A percentile compares a stretch with the other conserved stretches of the same genome.
These are phyloP conservation scores for Microplitis manilae DNA, from an alignment of 2,888 invertebrate genomes.

Conservation along the genomic window DNA sequence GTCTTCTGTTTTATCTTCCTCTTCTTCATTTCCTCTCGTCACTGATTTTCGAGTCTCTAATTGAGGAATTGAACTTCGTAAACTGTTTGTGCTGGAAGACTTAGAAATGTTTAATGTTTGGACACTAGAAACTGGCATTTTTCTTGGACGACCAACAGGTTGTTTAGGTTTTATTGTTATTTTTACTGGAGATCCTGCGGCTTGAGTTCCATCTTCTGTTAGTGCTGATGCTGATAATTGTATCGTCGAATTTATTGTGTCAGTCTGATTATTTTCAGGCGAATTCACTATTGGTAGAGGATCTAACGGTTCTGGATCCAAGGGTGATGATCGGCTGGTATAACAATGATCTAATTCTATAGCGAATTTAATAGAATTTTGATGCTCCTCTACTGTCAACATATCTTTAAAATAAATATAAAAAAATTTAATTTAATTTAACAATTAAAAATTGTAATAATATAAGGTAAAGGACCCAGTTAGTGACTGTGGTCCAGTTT, in stretches of 20 bases:
- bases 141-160: constrained; percentile 38
- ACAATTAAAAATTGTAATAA: background rate
- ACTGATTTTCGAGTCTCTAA: constrained; percentile 2
- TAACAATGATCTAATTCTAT: constrained; percentile 87
- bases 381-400: constrained; percentile 73
- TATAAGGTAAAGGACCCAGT: background rate
- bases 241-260: constrained; percentile 44
- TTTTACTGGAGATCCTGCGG: background rate
- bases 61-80: background rate
- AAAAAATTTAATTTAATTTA: constrained; percentile 18
- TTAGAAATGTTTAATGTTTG: constrained; percentile 1
- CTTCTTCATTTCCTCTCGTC: constrained; percentile 52
- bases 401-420: constrained; percentile 63
- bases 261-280: constrained; percentile 57
- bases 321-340: constrained; percentile 75
- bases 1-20: constrained; percentile 55
- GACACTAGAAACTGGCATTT: constrained; percentile 10
- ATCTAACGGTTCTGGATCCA: constrained; percentile 75
- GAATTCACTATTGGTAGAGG: constrained; percentile 60
- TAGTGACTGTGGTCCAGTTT: no score
- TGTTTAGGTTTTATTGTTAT: constrained; percentile 20
- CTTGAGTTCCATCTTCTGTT: background rate
- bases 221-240: background rate
- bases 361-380: constrained; percentile 74
- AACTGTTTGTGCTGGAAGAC: background rate